Evolutionary conservation across 2,888 invertebrate species (phyloP).

Genomic region (Papilio elwesi): DNA sequence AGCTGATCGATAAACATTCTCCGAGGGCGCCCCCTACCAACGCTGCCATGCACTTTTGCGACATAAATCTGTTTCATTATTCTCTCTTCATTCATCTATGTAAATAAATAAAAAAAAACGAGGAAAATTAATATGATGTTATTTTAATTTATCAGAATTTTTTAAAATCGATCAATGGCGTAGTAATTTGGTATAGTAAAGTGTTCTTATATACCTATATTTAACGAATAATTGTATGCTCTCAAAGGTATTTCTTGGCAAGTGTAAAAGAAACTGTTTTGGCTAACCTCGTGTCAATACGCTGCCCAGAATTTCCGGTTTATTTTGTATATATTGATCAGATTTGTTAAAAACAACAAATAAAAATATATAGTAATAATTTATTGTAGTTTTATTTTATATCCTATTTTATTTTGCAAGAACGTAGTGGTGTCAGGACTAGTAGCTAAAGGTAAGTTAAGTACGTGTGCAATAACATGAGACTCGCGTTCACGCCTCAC

Average conservation of each 20-base stretch:
- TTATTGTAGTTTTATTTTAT: slow-evolving; percentile 5
- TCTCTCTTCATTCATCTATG: too few relatives aligned
- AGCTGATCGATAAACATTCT: too few relatives aligned
- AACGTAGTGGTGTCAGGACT: background rate
- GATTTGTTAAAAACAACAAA: background rate
- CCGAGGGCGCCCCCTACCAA: too few relatives aligned
- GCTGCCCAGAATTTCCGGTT: background rate
- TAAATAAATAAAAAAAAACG: too few relatives aligned
- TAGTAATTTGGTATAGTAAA: background rate
- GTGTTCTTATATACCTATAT: background rate
- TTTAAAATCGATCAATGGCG: background rate
- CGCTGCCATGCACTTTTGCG: too few relatives aligned
- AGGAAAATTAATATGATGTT: too few relatives aligned
- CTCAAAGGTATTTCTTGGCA: background rate
- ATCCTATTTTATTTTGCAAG: background rate
- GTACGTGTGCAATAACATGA: too few relatives aligned
- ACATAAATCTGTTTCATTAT: too few relatives aligned
- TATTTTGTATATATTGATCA: slow-evolving; percentile 8
- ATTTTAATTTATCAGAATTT: background rate
- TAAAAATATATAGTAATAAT: background rate
- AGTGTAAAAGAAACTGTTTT: background rate
- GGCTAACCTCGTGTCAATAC: background rate
- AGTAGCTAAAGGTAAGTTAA: too few relatives aligned
- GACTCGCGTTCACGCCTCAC: too few relatives aligned
- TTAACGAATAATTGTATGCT: background rate